Percentiles rank a stretch among this genome's conserved stretches.
Conservation (phyloP, 1,140 invertebrate genomes). For the Gonioctena quinquepunctata region DNA sequence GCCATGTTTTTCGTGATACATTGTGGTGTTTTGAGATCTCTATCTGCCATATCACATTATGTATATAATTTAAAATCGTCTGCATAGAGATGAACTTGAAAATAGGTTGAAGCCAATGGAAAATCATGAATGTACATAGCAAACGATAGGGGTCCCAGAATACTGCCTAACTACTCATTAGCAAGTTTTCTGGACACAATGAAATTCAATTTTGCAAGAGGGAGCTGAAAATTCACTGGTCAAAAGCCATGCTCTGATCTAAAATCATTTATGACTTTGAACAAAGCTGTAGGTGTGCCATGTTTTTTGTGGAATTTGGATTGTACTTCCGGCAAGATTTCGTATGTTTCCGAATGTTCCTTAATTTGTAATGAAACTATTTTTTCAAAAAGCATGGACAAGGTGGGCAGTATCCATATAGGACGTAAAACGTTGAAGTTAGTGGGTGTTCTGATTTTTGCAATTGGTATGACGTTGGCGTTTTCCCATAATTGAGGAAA, state of each 20-base stretch:
- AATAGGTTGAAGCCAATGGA: too few species aligned
- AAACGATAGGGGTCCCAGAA: too few species aligned
- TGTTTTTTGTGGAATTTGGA: neutral
- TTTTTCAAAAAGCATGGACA: conserved; percentile 13
- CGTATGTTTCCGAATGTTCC: conserved; percentile 5
- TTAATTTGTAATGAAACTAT: conserved; percentile 3
- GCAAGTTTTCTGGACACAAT: too few species aligned
- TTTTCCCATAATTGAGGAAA: neutral
- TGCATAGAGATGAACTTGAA: too few species aligned
- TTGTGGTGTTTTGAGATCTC: too few species aligned
- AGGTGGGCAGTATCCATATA: neutral
- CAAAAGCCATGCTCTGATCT: neutral
- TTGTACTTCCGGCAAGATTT: conserved; percentile 6
- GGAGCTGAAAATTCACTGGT: neutral
- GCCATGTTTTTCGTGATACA: too few species aligned
- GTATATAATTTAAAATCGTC: too few species aligned
- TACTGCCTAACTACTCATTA: too few species aligned
- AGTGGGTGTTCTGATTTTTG: neutral
- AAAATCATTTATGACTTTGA: neutral
- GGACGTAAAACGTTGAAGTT: neutral
- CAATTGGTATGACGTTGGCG: neutral
- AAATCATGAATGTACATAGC: too few species aligned
- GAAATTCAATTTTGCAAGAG: too few species aligned
- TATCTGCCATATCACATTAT: too few species aligned
- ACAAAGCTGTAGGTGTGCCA: neutral